phyloP scores from a whole-genome alignment of 2,113 vertebrate genomes.

The Ardeotis arabs region DNA sequence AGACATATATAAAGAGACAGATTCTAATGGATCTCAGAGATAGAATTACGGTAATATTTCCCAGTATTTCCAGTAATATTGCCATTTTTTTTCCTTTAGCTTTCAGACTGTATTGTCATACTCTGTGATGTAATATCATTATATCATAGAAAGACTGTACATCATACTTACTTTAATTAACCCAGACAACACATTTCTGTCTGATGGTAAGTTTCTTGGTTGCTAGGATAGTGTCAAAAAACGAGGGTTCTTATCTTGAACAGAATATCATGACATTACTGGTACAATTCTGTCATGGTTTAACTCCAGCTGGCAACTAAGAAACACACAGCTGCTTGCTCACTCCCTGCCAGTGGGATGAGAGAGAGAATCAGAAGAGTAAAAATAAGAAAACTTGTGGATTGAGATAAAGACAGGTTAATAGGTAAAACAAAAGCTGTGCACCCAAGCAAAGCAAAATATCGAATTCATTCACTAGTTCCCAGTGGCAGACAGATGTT shows the following conservation, averaged over 20 bases:
- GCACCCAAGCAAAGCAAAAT: background rate
- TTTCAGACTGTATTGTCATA: background rate
- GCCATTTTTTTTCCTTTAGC: background rate
- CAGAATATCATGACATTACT: background rate
- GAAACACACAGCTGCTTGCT: fast-evolving
- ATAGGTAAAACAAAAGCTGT: background rate
- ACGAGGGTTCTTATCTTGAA: background rate
- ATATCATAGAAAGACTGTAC: background rate
- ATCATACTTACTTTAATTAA: slow-evolving; percentile 19
- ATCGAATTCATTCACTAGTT: background rate
- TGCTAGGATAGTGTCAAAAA: background rate
- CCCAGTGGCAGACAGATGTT: background rate
- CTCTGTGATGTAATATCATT: background rate
- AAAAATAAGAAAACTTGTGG: background rate
- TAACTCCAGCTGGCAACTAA: background rate
- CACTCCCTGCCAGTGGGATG: fast-evolving
- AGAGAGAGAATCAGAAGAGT: background rate
- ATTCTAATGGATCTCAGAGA: background rate
- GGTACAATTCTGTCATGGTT: background rate
- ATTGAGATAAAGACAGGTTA: background rate
- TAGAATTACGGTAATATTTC: background rate
- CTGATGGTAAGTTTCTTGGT: background rate
- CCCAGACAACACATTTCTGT: background rate
- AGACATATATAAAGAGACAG: background rate
- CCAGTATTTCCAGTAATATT: slow-evolving; percentile 31